Evolutionary conservation across 2,888 invertebrate species (phyloP).

Genomic region (Allacma fusca): DNA sequence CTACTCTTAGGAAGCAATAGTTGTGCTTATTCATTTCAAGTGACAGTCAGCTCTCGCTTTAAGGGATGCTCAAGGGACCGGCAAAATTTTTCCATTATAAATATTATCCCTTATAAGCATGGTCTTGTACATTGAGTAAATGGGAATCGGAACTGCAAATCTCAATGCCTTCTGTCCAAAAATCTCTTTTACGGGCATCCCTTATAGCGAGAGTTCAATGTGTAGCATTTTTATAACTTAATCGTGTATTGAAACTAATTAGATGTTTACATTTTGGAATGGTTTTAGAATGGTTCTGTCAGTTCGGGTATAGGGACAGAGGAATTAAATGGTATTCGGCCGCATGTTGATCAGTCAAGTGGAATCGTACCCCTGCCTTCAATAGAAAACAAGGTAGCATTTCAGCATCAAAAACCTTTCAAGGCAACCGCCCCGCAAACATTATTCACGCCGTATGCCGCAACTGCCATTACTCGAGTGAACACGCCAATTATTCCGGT

Average conservation of each 20-base stretch:
- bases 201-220: too few relatives aligned
- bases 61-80: too few relatives aligned
- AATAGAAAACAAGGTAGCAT: background rate
- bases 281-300: constrained; percentile 53
- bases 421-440: constrained; percentile 50
- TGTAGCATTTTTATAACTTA: too few relatives aligned
- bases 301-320: constrained; percentile 34
- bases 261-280: background rate
- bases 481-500: constrained; percentile 49
- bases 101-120: too few relatives aligned
- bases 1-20: too few relatives aligned
- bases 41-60: too few relatives aligned
- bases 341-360: background rate
- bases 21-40: too few relatives aligned
- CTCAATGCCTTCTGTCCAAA: too few relatives aligned
- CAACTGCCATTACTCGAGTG: constrained; percentile 58
- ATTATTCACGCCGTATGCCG: constrained; percentile 60
- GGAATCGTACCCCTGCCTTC: background rate
- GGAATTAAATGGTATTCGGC: background rate
- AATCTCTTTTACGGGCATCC: too few relatives aligned
- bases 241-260: background rate
- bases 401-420: constrained; percentile 46
- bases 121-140: too few relatives aligned
- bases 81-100: too few relatives aligned
- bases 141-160: too few relatives aligned